phyloP scores from a whole-genome alignment of 2,113 vertebrate species.

The Eulacestoma nigropectus region DNA sequence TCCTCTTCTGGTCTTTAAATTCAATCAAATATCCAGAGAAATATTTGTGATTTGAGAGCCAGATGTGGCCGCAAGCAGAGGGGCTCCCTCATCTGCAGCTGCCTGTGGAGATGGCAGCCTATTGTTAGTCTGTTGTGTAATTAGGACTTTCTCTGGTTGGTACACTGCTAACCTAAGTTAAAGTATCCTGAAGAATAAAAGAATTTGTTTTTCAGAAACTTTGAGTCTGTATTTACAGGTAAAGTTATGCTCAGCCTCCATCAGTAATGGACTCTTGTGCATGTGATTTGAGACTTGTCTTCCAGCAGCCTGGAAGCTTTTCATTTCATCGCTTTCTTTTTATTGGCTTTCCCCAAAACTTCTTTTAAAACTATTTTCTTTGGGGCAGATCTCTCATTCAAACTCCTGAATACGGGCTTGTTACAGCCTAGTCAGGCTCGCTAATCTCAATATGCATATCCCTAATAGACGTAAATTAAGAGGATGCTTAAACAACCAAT shows the following conservation, averaged over 20 bases:
- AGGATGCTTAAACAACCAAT: slow-evolving; percentile 23
- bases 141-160: not conserved
- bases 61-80: not conserved
- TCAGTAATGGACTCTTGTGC: not conserved
- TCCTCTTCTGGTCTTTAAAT: not conserved
- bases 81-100: not conserved
- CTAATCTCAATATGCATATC: not conserved
- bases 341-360: not conserved
- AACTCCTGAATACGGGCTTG: not conserved
- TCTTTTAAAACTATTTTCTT: not conserved
- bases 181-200: not conserved
- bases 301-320: not conserved
- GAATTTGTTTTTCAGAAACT: not conserved
- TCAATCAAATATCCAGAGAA: not conserved
- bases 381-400: not conserved
- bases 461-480: not conserved
- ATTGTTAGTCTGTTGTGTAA: not conserved
- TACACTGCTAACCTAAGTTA: not conserved
- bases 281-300: not conserved
- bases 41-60: not conserved
- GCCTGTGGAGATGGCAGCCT: not conserved
- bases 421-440: not conserved
- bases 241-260: not conserved
- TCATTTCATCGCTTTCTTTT: not conserved
- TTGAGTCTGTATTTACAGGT: accelerated